phyloP scores from a whole-genome alignment of 2,113 vertebrate genomes.

The Argyrosomus japonicus region DNA sequence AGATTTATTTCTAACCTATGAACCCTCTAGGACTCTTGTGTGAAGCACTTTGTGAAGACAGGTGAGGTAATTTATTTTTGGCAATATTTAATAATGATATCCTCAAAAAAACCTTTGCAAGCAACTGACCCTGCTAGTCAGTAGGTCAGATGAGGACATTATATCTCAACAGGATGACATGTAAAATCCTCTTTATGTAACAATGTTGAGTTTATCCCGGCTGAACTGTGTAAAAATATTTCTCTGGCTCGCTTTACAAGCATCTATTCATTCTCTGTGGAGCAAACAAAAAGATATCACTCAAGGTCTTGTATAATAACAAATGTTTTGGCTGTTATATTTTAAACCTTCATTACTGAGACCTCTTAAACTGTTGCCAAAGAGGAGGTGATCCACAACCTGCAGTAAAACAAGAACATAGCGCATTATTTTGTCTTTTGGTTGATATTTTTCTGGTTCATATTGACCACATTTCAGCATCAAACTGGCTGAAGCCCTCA shows the following conservation, averaged over 20 bases:
- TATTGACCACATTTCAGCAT: no score
- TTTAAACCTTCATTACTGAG: conserved; percentile 49
- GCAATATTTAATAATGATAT: background rate
- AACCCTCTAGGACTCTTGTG: no score
- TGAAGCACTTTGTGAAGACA: background rate
- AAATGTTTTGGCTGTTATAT: conserved; percentile 31
- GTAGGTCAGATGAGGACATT: background rate
- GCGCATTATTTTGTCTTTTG: no score
- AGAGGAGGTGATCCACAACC: no score
- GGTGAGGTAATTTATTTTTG: background rate
- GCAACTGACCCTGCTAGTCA: background rate
- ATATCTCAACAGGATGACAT: background rate
- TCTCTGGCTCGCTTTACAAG: background rate
- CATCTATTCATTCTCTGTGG: no score
- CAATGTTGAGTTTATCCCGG: no score
- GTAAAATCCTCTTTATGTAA: background rate
- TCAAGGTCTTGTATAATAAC: background rate
- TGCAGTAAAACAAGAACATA: no score
- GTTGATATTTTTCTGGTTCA: no score
- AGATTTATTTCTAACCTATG: no score
- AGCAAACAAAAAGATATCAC: no score
- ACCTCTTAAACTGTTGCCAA: background rate
- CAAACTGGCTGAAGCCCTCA: no score
- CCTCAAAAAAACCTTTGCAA: background rate
- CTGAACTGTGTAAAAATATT: background rate